Evolutionary conservation across 2,113 vertebrate genomes (phyloP).

Genomic region (Cettia cetti): DNA sequence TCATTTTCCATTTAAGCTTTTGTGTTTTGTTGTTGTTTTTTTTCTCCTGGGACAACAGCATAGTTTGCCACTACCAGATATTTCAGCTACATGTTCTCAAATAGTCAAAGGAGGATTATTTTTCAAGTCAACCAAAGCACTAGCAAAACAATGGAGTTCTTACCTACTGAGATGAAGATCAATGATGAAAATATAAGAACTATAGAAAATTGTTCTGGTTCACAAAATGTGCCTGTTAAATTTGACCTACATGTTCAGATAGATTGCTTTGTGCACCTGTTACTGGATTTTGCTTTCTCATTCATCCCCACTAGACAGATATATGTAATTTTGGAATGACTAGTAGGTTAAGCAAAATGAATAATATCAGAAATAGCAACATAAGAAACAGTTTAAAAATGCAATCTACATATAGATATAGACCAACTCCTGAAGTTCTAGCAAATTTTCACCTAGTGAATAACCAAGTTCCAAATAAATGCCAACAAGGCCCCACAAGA

Average conservation of each 20-base stretch:
- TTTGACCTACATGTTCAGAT: background rate
- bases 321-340: background rate
- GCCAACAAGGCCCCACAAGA: background rate
- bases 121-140: background rate
- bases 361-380: background rate
- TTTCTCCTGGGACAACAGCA: background rate
- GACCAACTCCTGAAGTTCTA: background rate
- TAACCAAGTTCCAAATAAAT: background rate
- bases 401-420: background rate
- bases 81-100: background rate
- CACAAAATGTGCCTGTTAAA: background rate
- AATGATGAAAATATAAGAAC: background rate
- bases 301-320: constrained; percentile 24
- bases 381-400: background rate
- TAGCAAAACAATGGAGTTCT: constrained; percentile 7
- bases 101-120: background rate
- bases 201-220: background rate
- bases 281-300: background rate
- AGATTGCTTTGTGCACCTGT: background rate
- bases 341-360: background rate
- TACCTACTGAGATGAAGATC: background rate
- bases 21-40: background rate
- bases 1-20: background rate
- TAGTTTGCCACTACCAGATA: background rate
- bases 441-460: background rate